These are phyloP conservation scores for Semnornis frantzii DNA, from an alignment of 2,113 vertebrate species.

Conservation along the genomic window DNA sequence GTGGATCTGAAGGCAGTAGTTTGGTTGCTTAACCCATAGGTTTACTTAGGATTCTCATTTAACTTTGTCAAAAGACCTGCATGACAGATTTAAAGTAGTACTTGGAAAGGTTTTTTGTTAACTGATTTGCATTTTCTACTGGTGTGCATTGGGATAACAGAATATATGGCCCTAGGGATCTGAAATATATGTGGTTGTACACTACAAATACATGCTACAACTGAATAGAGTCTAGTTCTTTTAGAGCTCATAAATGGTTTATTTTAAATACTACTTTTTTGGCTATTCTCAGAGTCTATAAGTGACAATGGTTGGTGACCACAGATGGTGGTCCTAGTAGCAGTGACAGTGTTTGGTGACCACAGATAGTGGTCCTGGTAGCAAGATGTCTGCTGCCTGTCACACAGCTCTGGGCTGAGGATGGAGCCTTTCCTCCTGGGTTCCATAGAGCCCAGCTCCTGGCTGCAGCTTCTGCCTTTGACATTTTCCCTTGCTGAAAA, in stretches of 20 bases:
- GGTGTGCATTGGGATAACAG: background rate
- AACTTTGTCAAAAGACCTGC: background rate
- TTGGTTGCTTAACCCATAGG: background rate
- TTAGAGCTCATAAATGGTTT: background rate
- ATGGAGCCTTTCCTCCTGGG: background rate
- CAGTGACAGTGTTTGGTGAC: background rate
- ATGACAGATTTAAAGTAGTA: background rate
- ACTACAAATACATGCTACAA: background rate
- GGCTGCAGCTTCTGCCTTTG: background rate
- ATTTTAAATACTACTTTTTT: background rate
- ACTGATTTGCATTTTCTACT: background rate
- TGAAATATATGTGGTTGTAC: background rate
- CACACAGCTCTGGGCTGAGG: background rate
- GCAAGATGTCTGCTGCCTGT: background rate
- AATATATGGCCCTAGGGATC: background rate
- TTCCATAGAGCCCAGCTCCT: background rate
- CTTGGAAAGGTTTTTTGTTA: background rate
- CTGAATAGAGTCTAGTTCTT: background rate
- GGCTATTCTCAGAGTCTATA: background rate
- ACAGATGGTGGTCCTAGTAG: background rate
- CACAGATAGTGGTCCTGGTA: background rate
- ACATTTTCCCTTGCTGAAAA: background rate
- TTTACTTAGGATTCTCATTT: background rate
- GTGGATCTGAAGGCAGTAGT: background rate
- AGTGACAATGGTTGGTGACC: background rate